Evolutionary conservation across 1,140 invertebrate species (phyloP).

Genomic region (Meloidogyne floridensis): DNA sequence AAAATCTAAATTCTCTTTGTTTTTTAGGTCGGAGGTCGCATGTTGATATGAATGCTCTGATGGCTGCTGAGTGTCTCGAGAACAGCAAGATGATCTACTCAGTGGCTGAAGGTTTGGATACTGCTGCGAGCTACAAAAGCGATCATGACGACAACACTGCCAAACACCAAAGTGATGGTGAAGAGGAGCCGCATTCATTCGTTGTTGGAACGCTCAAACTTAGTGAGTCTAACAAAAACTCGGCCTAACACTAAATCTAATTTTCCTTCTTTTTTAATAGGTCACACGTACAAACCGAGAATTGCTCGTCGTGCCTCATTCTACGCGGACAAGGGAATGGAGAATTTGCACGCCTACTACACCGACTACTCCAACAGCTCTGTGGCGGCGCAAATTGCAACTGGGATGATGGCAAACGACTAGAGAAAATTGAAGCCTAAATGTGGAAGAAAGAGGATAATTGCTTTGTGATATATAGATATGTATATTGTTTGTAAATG

Average conservation of each 20-base stretch:
- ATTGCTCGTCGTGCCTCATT: not conserved
- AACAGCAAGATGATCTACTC: not conserved
- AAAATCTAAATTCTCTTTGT: no score
- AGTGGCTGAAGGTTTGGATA: not conserved
- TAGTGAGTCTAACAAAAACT: not conserved
- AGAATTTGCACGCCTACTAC: not conserved
- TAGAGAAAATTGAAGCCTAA: not conserved
- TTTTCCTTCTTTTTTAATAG: not conserved
- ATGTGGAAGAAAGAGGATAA: not conserved
- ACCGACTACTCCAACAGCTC: not conserved
- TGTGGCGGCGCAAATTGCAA: not conserved
- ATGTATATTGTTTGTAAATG: not conserved
- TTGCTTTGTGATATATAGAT: not conserved
- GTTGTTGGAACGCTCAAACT: not conserved
- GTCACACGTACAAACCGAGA: not conserved
- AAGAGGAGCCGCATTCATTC: not conserved
- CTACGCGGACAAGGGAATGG: not conserved
- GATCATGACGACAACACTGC: not conserved
- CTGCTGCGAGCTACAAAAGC: not conserved
- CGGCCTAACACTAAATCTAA: not conserved
- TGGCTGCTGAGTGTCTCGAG: conserved; percentile 5
- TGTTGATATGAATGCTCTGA: not conserved
- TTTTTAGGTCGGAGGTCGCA: no score
- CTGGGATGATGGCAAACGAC: not conserved
- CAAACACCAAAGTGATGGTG: not conserved